phyloP scores from a whole-genome alignment of 2,888 invertebrate species.

The Rhagium mordax region DNA sequence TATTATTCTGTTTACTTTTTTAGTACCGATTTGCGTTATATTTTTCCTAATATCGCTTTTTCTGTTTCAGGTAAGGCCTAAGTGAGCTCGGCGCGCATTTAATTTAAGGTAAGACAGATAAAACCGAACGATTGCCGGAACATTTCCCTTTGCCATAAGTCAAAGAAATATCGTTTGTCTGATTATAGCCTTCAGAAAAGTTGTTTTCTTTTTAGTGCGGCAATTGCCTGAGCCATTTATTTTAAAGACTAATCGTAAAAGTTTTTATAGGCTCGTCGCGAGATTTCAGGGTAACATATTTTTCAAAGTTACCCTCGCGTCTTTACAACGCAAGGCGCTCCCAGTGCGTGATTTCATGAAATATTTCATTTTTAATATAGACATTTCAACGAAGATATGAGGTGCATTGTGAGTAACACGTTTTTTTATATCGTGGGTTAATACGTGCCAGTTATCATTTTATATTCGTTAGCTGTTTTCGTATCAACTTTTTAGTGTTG shows the following conservation, averaged over 20 bases:
- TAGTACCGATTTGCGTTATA: background rate
- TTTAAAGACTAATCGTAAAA: constrained; percentile 30
- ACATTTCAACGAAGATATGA: background rate
- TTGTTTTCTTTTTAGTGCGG: constrained; percentile 26
- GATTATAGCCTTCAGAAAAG: constrained; percentile 2
- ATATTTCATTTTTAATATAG: constrained; percentile 6
- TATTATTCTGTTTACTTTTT: background rate
- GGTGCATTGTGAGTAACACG: background rate
- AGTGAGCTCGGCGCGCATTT: background rate
- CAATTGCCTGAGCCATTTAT: constrained; percentile 24
- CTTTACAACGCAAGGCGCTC: background rate
- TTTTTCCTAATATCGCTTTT: background rate
- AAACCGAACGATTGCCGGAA: background rate
- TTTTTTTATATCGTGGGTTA: too few relatives aligned
- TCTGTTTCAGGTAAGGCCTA: constrained; percentile 7
- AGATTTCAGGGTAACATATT: constrained; percentile 18
- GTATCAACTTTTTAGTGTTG: too few relatives aligned
- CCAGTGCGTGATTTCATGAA: constrained; percentile 3
- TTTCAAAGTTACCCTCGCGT: constrained; percentile 5
- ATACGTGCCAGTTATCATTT: too few relatives aligned
- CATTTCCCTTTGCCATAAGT: background rate
- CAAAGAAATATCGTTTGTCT: constrained; percentile 13
- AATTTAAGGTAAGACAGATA: background rate
- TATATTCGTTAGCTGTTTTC: too few relatives aligned
- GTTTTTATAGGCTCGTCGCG: constrained; percentile 21